These are phyloP conservation scores for Heliconius cydno DNA, from an alignment of 2,888 invertebrate genomes.

Conservation along the genomic window DNA sequence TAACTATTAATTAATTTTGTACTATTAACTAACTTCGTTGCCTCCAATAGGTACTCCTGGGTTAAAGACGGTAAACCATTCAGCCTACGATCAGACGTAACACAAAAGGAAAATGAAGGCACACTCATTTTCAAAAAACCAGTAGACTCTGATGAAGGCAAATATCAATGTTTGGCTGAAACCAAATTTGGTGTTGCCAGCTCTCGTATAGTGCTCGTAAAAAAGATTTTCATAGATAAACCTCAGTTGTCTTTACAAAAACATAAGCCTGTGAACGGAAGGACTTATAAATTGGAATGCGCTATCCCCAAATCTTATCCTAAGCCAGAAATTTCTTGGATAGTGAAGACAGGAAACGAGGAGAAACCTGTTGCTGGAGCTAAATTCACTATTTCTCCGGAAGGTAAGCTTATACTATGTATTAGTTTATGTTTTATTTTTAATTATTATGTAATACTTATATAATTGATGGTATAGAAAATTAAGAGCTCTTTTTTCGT, in stretches of 20 bases:
- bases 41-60: constrained; percentile 63
- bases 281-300: constrained; percentile 66
- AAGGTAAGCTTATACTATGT: constrained; percentile 47
- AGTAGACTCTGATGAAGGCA: constrained; percentile 60
- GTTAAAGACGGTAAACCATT: constrained; percentile 61
- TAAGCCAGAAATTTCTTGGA: constrained; percentile 66
- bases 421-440: too few species aligned
- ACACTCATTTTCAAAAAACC: constrained; percentile 64
- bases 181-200: constrained; percentile 62
- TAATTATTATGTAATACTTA: too few species aligned
- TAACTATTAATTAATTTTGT: background rate
- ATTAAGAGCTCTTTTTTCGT: too few species aligned
- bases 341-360: constrained; percentile 55
- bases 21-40: background rate
- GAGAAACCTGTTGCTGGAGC: constrained; percentile 51
- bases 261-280: constrained; percentile 64
- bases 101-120: constrained; percentile 60
- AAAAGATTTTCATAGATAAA: constrained; percentile 55
- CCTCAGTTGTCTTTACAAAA: constrained; percentile 54
- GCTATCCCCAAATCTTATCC: constrained; percentile 64
- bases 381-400: constrained; percentile 60
- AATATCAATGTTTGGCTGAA: constrained; percentile 66
- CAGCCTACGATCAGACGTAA: constrained; percentile 49
- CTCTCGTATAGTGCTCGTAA: constrained; percentile 58
- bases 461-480: too few species aligned